Base-by-base conservation (phyloP, 2,888 invertebrate genomes). In the Cenopis cana region DNA sequence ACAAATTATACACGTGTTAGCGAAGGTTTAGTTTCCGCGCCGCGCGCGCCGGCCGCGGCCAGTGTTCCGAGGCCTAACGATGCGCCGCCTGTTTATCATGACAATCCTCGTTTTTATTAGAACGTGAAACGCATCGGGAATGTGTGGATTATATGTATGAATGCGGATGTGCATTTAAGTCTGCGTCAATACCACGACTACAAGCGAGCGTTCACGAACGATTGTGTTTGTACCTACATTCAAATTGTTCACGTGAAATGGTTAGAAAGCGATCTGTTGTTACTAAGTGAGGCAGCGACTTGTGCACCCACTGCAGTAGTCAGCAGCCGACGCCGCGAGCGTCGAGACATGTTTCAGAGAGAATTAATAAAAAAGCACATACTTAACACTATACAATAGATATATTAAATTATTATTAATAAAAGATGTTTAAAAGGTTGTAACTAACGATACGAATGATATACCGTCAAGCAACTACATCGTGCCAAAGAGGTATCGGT, bases 401-500 rank as follows among this genome's bases (percentile, higher is more conserved):
- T 90, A 86, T 87, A 86, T 81, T 81, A 85, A 89, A 89, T 85
- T 87, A 86, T 87, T 87, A 89, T 86, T 87, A 88, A 85, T 81
- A 80, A 89, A 90, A 83, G 88, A 90, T 89, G 88, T 87, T 85
- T 89, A 89, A 89, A 82, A 91, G 92, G 93, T 93, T 93, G 92
- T 93, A 91, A 87, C 87, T 89, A 89, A 89, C 87, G 41, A 85
- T 90, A 91, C 87, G 86, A 88, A 36, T 10, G 18, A 78, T 86
- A 88, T 89, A 89, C 87, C 86, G 85, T 81, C 82, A 82, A 80
- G 85, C 88, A 84, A 82, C 79, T 76, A 81, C 87, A 85, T 79
- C 87, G 81, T 85, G 87, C 85, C 83, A 81, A 82, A 80, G 78
- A 84, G 89, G 87, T 87, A 87, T 88, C 81, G 85, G 86, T 90